Base-by-base conservation (phyloP, 2,113 vertebrate genomes). In the Polypterus bichir region DNA sequence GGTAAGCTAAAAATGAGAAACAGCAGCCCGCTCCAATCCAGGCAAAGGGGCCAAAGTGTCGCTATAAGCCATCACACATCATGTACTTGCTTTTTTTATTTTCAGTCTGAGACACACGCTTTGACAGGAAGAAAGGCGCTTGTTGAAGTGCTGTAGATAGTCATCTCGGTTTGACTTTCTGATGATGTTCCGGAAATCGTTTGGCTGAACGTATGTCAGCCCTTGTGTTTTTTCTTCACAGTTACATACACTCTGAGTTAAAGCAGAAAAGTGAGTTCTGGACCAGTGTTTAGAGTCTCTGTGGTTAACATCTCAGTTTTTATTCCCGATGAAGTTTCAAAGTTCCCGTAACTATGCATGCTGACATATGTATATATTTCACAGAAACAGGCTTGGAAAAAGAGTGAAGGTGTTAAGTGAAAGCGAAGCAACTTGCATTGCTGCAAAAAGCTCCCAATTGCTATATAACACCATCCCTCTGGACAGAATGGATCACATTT, bases 171-270 rank as follows among this genome's bases (percentile, higher is more conserved):
- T 74, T 77, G 57, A 76, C 62, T 75, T 64, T 75, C 47, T 74
- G 4, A 65, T 71, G 0, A 62, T 10, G 64, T 65, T 71, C 73
- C 74, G 71, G 76, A 76, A 77, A 76, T 68, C 3, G 56, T 73
- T 76, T 72, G 67, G 70, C 76, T 76, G 74, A 77, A 76, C 74
- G 64, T 75, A 77, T 76, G 74, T 79, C 76, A 79, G 72, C 56
- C 70, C 63, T 69, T 66, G 69, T 74, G 55, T 81, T 67, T 76
- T 79, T 58, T 27, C 10, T 77, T 81, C 78, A 80, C 73, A 80
- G 78, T 73, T 79, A 68, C 72, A 80, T 58, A 58, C 44, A 58
- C 5, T 27, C 56, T 45, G 44, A 4, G 56, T 9, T 45, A 45
- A 6, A 44, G 46, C 27, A 73, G 65, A 73, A 64, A 46, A 62